Percentiles rank a stretch among this genome's conserved stretches.
These are phyloP conservation scores for Plestiodon gilberti DNA, from an alignment of 2,113 vertebrate genomes.

Conservation along the genomic window DNA sequence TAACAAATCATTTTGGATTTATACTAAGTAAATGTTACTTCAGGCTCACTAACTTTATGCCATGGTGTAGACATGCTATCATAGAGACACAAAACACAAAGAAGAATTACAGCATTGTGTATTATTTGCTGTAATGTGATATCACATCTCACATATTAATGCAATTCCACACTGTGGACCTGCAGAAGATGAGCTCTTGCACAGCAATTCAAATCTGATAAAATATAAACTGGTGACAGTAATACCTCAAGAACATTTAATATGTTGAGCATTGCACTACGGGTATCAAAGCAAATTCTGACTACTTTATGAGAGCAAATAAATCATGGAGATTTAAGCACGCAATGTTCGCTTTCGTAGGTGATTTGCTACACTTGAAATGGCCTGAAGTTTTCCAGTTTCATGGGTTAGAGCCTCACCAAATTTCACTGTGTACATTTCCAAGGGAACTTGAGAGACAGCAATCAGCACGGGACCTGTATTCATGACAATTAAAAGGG, in stretches of 20 bases:
- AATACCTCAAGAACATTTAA: slow-evolving; percentile 34
- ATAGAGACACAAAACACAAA: not conserved
- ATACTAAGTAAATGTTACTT: not conserved
- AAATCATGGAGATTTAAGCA: slow-evolving; percentile 32
- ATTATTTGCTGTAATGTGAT: slow-evolving; percentile 15
- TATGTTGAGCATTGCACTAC: slow-evolving; percentile 19
- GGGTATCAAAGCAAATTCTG: slow-evolving; percentile 25
- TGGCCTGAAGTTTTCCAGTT: not conserved
- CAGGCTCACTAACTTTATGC: not conserved
- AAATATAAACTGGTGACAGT: slow-evolving; percentile 30
- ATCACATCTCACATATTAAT: slow-evolving; percentile 8
- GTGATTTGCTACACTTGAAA: not conserved
- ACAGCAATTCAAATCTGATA: slow-evolving; percentile 26
- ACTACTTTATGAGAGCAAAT: slow-evolving; percentile 19
- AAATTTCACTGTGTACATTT: not conserved
- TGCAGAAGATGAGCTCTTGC: not conserved
- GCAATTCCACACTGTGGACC: not conserved
- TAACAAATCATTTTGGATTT: slow-evolving; percentile 2
- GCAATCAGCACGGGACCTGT: not conserved
- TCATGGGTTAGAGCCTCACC: not conserved
- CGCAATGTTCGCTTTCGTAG: not conserved
- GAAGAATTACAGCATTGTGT: slow-evolving; percentile 5
- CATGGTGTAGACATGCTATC: not conserved
- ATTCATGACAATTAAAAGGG: not conserved
- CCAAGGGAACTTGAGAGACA: not conserved